Evolutionary conservation across 2,113 vertebrate genomes (phyloP).

Genomic region (Catharus minimus): DNA sequence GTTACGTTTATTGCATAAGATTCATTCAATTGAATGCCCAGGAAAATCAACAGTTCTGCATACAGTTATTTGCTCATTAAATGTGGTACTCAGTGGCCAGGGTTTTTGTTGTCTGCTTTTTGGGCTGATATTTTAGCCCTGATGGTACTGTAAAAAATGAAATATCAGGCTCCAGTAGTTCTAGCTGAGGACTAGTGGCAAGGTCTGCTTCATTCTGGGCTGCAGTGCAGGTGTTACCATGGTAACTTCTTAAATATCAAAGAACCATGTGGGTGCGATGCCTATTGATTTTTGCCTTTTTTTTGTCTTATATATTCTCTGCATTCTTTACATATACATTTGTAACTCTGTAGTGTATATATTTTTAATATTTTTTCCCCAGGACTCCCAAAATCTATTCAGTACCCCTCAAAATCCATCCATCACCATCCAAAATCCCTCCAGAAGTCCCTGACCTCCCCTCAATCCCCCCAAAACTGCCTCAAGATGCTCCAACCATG

Average conservation of each 20-base stretch:
- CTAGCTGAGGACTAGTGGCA: background rate
- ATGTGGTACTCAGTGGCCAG: background rate
- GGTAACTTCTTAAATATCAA: background rate
- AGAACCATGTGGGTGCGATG: background rate
- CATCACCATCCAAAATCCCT: background rate
- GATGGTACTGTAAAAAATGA: background rate
- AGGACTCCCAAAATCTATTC: too few species aligned
- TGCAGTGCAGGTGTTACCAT: background rate
- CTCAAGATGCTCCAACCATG: too few species aligned
- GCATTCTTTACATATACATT: background rate
- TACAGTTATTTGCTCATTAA: background rate
- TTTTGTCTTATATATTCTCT: background rate
- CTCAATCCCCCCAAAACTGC: background rate
- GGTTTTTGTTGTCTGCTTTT: background rate
- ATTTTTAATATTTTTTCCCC: too few species aligned
- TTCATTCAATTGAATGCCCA: background rate
- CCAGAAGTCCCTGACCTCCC: accelerated
- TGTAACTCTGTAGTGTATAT: background rate
- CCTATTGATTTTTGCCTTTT: background rate
- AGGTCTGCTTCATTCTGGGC: background rate
- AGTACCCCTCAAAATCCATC: background rate
- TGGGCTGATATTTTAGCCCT: background rate
- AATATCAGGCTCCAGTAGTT: background rate
- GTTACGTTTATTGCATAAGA: background rate
- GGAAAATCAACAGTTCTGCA: background rate